Evolutionary conservation across 2,888 invertebrate genomes (phyloP).

Genomic region (Horisme vitalbata): DNA sequence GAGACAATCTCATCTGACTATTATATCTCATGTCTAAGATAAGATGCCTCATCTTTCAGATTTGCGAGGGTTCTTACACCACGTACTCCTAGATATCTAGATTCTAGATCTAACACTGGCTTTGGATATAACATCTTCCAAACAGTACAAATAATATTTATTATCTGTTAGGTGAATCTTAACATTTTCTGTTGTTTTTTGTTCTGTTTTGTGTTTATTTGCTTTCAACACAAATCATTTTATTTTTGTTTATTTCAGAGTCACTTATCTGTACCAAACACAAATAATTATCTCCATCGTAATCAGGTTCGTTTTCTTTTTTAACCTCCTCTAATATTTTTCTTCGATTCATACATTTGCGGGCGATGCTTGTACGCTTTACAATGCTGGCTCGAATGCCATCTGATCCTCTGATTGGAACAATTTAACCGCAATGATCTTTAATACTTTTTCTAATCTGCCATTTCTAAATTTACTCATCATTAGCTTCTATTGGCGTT

Average conservation of each 20-base stretch:
- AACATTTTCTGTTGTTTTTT: constrained; percentile 64
- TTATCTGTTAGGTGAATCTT: constrained; percentile 33
- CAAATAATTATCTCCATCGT: constrained; percentile 91
- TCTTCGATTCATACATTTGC: constrained; percentile 57
- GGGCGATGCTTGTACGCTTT: constrained; percentile 63
- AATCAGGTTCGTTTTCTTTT: constrained; percentile 87
- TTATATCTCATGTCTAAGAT: too few species aligned
- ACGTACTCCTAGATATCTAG: constrained; percentile 16
- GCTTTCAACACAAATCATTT: constrained; percentile 78
- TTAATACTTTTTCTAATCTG: too few species aligned
- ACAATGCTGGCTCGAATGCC: constrained; percentile 38
- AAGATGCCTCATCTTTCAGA: not conserved
- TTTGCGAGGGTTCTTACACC: constrained; percentile 6
- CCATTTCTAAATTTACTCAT: constrained; percentile 23
- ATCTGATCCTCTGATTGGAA: constrained; percentile 8
- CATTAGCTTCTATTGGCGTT: constrained; percentile 40
- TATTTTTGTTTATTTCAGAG: constrained; percentile 91
- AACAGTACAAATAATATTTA: constrained; percentile 11
- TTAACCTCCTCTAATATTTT: constrained; percentile 69
- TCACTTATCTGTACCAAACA: constrained; percentile 94
- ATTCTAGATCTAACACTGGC: constrained; percentile 42
- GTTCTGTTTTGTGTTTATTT: constrained; percentile 80
- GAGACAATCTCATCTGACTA: not conserved
- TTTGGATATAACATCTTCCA: constrained; percentile 30
- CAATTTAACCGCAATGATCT: constrained; percentile 6